Base-by-base conservation (phyloP, 2,888 invertebrate species). In the Xylocampa areola region DNA sequence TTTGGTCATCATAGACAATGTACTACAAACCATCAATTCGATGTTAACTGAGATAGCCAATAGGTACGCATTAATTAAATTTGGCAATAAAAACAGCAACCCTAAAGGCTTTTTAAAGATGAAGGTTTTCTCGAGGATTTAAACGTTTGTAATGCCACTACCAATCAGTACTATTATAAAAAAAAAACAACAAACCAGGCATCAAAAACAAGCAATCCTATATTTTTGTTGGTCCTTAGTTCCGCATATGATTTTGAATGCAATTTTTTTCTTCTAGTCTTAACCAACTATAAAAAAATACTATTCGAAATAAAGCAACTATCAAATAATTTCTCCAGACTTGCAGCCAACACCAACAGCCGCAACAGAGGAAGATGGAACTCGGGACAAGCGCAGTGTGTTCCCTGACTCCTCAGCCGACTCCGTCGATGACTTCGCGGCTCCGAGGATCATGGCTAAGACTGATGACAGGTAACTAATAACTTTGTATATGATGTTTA, bases 381-480 rank as follows among this genome's bases (percentile, higher is more conserved):
- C 53, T 5, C 84, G 92, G 0, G 79, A 83, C 14, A 90, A 88
- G 29, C 89, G 93, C 44, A 92, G 92, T 68, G 84, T 92, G n/a
- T 82, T 89, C 60, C 76, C 88, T 0, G 91, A 89, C 47, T 68
- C 86, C 0, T 59, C 68, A 4, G 53, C 79, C 2, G 87, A 86
- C 3, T 66, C 79, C 2, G 76, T 86, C 8, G 86, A 86, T n/a
- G 80, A 83, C 7, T 82, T 82, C 45, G 79, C 82, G 1, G 81
- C 86, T 0, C 88, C 90, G 2, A 83, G 80, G 41, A 50, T 79
- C 11, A 61, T 86, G 35, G 64, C 81, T 10, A 92, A 90, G 58
- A 16, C 71, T 49, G 91, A 91, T 2, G 89, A 89, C 19, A 88
- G 90, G 91, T 91, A 75, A 77, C 21, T 25, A 13, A 6, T 14